Conservation (phyloP, 2,797 vertebrate genomes). For the Meda fulgida region DNA sequence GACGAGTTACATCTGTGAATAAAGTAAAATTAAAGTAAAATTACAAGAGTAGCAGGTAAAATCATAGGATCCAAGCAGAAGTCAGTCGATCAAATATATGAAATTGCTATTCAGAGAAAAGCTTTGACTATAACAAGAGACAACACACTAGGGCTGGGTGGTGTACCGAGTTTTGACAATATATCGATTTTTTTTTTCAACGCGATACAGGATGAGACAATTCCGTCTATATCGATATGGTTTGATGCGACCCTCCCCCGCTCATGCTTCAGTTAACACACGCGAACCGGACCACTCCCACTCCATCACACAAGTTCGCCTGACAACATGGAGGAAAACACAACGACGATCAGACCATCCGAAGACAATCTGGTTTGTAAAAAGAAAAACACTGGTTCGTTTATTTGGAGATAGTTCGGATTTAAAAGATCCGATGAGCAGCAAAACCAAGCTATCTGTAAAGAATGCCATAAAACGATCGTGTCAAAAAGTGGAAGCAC, state of each 20-base stretch:
- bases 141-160: not conserved
- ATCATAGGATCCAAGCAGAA: not conserved
- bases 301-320: no score
- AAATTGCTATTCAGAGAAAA: not conserved
- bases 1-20: not conserved
- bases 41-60: not conserved
- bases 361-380: not conserved
- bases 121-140: not conserved
- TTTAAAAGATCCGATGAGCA: not conserved
- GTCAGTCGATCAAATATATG: not conserved
- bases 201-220: no score
- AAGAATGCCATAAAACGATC: not conserved
- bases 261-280: no score
- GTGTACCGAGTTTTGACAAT: no score
- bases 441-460: not conserved
- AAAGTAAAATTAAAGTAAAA: not conserved
- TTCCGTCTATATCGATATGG: no score
- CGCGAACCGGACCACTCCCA: no score
- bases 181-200: no score
- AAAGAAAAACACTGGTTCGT: not conserved
- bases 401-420: not conserved
- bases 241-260: no score
- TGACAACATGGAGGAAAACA: no score
- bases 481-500: not conserved
- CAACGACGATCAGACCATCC: no score